Evolutionary conservation across 92 coral and sea anemone species (phyloP).

Genomic region (Palythoa grandiflora): DNA sequence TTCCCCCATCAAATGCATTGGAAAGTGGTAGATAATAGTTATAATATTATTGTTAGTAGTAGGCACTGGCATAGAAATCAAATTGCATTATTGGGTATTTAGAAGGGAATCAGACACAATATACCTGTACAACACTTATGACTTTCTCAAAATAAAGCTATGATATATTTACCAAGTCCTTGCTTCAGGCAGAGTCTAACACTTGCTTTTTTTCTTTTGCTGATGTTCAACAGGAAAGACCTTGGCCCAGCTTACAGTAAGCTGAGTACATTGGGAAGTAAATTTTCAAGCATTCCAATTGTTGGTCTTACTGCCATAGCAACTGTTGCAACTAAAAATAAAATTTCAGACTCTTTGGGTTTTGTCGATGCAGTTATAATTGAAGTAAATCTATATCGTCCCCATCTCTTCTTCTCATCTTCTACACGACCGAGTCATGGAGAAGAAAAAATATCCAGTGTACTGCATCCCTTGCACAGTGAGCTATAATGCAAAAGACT

Average conservation of each 20-base stretch:
- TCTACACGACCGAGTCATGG: no score
- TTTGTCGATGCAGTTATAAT: no score
- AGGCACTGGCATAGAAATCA: background rate
- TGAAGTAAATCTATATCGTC: no score
- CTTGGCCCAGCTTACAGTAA: conserved; percentile 53
- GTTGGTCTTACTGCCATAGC: no score
- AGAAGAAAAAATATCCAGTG: no score
- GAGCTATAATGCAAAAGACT: no score
- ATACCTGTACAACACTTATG: conserved; percentile 1
- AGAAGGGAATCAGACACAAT: background rate
- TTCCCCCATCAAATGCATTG: background rate
- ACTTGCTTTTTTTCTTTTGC: background rate
- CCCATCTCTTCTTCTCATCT: no score
- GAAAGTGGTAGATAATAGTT: background rate
- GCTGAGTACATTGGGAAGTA: background rate
- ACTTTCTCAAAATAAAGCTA: conserved; percentile 1
- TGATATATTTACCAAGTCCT: background rate
- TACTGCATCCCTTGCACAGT: no score
- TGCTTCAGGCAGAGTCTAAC: background rate
- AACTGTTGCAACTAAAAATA: no score
- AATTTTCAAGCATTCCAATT: no score
- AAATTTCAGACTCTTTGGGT: no score
- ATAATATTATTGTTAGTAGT: background rate
- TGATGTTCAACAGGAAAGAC: conserved; percentile 14
- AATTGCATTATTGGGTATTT: conserved; percentile 5